These are phyloP conservation scores for Diplodus puntazzo DNA, from an alignment of 2,797 vertebrate genomes.

Conservation along the genomic window DNA sequence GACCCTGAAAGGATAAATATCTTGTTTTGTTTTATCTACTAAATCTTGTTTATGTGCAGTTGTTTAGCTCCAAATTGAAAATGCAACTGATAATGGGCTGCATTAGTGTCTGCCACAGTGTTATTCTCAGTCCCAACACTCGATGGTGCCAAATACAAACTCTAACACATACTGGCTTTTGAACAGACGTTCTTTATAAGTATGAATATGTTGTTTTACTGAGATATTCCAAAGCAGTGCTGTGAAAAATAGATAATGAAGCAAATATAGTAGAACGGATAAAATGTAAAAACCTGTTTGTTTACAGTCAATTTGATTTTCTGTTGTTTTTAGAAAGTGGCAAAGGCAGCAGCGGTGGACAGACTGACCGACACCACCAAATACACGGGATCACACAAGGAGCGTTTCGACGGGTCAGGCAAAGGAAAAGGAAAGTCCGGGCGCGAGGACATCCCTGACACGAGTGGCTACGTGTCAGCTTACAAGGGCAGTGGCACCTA, in stretches of 20 bases:
- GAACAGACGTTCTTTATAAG: too few species aligned
- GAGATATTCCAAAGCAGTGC: too few species aligned
- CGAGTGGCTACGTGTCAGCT: conserved; percentile 82
- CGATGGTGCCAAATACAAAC: background rate
- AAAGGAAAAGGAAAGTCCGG: conserved; percentile 85
- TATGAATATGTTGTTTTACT: too few species aligned
- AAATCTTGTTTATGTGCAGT: background rate
- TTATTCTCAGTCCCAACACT: background rate
- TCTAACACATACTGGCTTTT: background rate
- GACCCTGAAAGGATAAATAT: background rate
- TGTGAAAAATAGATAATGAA: background rate
- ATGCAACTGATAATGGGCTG: too few species aligned
- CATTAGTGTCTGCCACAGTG: background rate
- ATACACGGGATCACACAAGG: conserved; percentile 87
- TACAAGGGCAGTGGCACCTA: conserved; percentile 86
- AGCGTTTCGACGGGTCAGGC: conserved; percentile 85
- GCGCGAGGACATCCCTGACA: conserved; percentile 78
- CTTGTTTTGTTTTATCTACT: background rate
- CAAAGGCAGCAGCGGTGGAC: conserved; percentile 84
- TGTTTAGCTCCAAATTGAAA: background rate
- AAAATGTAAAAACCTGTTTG: background rate
- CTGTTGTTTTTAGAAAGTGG: conserved; percentile 75
- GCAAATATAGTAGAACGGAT: background rate
- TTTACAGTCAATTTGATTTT: background rate
- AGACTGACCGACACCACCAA: conserved; percentile 84